These are phyloP conservation scores for Cephalopholis sonnerati DNA, from an alignment of 2,113 vertebrate genomes.

Conservation along the genomic window DNA sequence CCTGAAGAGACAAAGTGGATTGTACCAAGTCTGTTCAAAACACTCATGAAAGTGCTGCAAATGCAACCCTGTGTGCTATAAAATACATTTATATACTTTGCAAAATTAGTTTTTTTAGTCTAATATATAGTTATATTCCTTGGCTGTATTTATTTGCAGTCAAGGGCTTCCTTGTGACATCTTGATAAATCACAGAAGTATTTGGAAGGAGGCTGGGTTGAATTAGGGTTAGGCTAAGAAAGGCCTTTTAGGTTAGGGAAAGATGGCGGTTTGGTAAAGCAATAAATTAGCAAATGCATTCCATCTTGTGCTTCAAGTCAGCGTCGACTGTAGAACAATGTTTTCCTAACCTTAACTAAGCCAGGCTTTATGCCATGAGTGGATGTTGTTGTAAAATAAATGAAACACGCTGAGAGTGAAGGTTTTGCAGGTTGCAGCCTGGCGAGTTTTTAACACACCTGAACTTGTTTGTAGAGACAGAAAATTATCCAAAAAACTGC, in stretches of 20 bases:
- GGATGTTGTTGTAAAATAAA: background rate
- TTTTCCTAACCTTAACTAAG: constrained; percentile 11
- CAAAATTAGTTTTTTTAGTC: background rate
- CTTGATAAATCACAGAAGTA: background rate
- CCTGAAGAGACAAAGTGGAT: background rate
- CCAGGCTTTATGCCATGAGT: background rate
- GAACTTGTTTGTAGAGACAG: background rate
- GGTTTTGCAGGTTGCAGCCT: background rate
- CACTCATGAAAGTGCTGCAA: background rate
- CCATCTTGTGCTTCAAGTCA: background rate
- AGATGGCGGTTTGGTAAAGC: constrained; percentile 17
- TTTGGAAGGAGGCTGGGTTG: background rate
- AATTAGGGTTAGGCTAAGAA: background rate
- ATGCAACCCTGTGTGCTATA: background rate
- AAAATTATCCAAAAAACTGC: background rate
- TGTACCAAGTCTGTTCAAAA: background rate
- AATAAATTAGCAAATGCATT: background rate
- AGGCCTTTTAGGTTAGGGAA: background rate
- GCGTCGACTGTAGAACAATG: background rate
- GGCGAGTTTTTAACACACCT: background rate
- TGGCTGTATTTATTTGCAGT: background rate
- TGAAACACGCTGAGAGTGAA: background rate
- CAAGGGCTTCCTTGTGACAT: background rate
- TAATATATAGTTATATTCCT: background rate
- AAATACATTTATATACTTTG: background rate